Evolutionary conservation across 2,888 invertebrate genomes (phyloP).

Genomic region (Apotomis capreana): DNA sequence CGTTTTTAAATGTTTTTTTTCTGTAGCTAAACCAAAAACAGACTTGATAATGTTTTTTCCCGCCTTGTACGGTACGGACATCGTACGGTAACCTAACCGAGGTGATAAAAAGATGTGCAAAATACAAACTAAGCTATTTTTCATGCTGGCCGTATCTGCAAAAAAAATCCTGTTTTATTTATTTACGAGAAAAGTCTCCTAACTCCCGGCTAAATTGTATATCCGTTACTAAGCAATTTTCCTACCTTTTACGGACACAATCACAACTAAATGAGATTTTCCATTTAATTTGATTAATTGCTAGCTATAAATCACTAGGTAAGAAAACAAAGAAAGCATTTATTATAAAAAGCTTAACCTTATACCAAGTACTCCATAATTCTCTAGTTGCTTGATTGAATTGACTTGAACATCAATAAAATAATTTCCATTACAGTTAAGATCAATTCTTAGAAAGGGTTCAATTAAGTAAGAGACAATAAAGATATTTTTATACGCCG

Average conservation of each 20-base stretch:
- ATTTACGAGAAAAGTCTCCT: no score
- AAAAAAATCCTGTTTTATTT: no score
- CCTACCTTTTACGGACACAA: not conserved
- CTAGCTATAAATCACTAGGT: not conserved
- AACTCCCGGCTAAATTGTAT: not conserved
- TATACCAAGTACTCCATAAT: constrained; percentile 12
- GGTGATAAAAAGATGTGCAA: no score
- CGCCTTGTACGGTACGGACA: no score
- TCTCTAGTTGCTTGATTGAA: constrained; percentile 24
- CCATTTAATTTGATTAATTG: not conserved
- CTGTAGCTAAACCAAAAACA: no score
- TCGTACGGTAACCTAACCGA: no score
- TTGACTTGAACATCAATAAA: constrained; percentile 11
- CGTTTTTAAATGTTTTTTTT: no score
- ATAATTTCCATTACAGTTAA: constrained; percentile 33
- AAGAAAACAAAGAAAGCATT: not conserved
- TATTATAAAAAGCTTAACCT: constrained; percentile 6
- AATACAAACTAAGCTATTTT: no score
- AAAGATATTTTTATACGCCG: constrained; percentile 34
- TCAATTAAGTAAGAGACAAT: constrained; percentile 40
- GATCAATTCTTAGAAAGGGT: constrained; percentile 28
- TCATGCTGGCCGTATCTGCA: no score
- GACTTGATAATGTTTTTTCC: no score
- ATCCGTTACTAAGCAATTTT: not conserved
- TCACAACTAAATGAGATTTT: no score